Percentiles rank a stretch among this genome's conserved stretches.
These are phyloP conservation scores for Drosophila athabasca DNA, from an alignment of 1,140 invertebrate genomes.

Conservation along the genomic window DNA sequence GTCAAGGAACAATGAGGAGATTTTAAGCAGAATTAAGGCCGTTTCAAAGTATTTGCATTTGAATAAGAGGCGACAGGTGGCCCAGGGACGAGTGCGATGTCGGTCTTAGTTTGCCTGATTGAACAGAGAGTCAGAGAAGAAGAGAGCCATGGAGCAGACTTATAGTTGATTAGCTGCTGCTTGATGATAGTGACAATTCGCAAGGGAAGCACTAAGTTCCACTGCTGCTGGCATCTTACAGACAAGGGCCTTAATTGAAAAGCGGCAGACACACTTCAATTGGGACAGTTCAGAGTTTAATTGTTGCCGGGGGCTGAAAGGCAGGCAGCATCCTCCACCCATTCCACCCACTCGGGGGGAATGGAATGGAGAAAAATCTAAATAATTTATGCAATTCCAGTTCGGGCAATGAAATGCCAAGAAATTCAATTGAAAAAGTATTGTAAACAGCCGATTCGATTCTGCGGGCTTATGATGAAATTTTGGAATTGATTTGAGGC, in stretches of 20 bases:
- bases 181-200: constrained; percentile 10
- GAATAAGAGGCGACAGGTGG: constrained; percentile 41
- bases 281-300: constrained; percentile 71
- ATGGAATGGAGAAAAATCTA: constrained; percentile 55
- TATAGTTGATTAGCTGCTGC: constrained; percentile 1
- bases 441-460: constrained; percentile 61
- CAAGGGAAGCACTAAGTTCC: constrained; percentile 5
- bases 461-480: constrained; percentile 69
- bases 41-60: constrained; percentile 66
- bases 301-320: constrained; percentile 25
- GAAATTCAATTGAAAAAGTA: constrained; percentile 68
- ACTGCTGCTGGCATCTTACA: constrained; percentile 5
- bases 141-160: constrained; percentile 12
- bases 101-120: constrained; percentile 62
- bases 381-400: constrained; percentile 75
- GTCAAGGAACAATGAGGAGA: constrained; percentile 70
- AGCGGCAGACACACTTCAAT: constrained; percentile 64
- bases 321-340: constrained; percentile 5
- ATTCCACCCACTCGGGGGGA: not conserved
- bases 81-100: constrained; percentile 21
- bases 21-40: constrained; percentile 77
- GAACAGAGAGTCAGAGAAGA: constrained; percentile 27
- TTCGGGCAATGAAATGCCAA: constrained; percentile 52
- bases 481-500: constrained; percentile 70
- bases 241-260: constrained; percentile 57